A percentile compares a stretch with the other conserved stretches of the same genome.
These are phyloP conservation scores for Pseudotriccus pelzelni DNA, from an alignment of 2,797 vertebrate genomes.

Conservation along the genomic window DNA sequence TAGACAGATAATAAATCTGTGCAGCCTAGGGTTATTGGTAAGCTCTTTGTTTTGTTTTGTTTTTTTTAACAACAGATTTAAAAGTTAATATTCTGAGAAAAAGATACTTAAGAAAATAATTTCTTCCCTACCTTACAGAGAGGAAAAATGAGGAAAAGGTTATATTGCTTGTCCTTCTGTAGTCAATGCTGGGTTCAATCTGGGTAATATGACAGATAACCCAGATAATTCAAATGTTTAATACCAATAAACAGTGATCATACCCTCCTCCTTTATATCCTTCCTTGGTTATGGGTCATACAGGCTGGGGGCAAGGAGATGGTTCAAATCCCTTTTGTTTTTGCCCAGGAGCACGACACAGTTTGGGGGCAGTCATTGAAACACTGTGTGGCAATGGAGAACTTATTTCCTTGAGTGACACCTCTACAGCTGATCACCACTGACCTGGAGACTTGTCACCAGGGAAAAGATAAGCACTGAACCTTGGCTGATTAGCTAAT, in stretches of 20 bases:
- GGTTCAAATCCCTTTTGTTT: not conserved
- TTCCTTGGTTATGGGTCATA: not conserved
- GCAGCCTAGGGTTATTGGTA: not conserved
- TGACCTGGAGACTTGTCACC: not conserved
- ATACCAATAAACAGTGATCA: not conserved
- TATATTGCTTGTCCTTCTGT: not conserved
- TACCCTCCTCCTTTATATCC: not conserved
- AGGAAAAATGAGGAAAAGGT: not conserved
- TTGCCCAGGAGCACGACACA: fast-evolving
- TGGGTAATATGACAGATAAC: not conserved
- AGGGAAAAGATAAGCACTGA: not conserved
- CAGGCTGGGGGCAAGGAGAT: not conserved
- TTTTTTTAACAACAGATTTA: not conserved
- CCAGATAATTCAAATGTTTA: not conserved
- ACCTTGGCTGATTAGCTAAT: not conserved
- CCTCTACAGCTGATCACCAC: not conserved
- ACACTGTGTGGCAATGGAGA: fast-evolving
- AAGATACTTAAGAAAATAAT: not conserved
- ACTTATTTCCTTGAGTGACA: not conserved
- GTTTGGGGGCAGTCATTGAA: not conserved
- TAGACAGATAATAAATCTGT: not conserved
- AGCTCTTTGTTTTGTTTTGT: not conserved
- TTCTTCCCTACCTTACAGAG: not conserved
- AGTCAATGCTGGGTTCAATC: not conserved
- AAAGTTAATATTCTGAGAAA: not conserved